These are phyloP conservation scores for Falcaria lacertinaria DNA, from an alignment of 2,888 invertebrate species.

Conservation along the genomic window DNA sequence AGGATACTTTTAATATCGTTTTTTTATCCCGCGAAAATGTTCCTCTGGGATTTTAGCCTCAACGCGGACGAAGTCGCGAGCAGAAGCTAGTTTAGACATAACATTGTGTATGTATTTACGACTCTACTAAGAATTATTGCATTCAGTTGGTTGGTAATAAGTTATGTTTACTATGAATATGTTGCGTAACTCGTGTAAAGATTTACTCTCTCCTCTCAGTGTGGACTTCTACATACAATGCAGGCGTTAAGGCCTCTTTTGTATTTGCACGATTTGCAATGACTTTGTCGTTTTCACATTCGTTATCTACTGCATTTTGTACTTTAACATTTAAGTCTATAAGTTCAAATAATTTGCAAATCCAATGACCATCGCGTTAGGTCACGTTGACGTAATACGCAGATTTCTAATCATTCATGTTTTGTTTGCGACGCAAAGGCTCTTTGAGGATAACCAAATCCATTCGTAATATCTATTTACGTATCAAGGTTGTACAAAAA, in stretches of 20 bases:
- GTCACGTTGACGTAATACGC: neutral
- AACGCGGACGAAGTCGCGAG: too few relatives aligned
- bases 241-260: neutral
- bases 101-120: too few relatives aligned
- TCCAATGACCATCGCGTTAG: neutral
- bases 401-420: neutral
- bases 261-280: neutral
- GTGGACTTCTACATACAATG: neutral
- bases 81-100: too few relatives aligned
- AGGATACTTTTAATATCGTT: too few relatives aligned
- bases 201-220: too few relatives aligned
- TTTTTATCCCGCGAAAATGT: too few relatives aligned
- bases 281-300: neutral
- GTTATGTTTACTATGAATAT: too few relatives aligned
- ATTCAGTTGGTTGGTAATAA: too few relatives aligned
- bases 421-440: neutral
- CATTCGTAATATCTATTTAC: neutral
- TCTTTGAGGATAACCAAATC: neutral
- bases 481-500: neutral
- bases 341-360: neutral
- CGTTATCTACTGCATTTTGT: neutral
- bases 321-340: neutral
- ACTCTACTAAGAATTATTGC: too few relatives aligned
- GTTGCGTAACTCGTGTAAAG: too few relatives aligned
- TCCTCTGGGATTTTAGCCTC: too few relatives aligned